Evolutionary conservation across 1,140 invertebrate genomes (phyloP).

Genomic region (Diachasma alloeum): DNA sequence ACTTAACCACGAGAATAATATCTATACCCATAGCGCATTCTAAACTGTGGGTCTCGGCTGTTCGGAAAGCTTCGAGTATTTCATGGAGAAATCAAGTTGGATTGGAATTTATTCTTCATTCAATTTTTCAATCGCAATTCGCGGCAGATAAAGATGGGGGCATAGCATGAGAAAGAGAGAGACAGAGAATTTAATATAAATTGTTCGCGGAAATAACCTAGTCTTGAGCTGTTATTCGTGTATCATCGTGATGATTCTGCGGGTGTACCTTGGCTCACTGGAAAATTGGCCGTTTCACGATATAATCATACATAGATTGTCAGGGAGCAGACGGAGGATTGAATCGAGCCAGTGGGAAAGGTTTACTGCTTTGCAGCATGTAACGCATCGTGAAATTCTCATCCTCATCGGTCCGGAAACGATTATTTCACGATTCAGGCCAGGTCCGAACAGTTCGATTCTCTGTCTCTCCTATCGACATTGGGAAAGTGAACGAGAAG

Average conservation of each 20-base stretch:
- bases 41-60: not conserved
- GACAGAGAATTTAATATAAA: not conserved
- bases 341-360: not conserved
- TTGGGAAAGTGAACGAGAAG: not conserved
- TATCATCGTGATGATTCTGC: not conserved
- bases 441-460: not conserved
- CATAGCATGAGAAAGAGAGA: not conserved
- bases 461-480: not conserved
- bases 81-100: not conserved
- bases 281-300: conserved; percentile 2
- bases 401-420: conserved; percentile 23
- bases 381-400: not conserved
- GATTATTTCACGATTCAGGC: conserved; percentile 37
- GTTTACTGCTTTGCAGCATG: not conserved
- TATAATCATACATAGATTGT: not conserved
- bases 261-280: not conserved
- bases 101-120: not conserved
- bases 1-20: conserved; percentile 16
- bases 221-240: not conserved
- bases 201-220: not conserved
- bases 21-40: not conserved
- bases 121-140: not conserved
- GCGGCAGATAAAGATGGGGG: too few relatives aligned
- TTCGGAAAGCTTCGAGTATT: not conserved
- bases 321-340: not conserved